Conservation (phyloP, 2,797 vertebrate genomes). For the Anguilla pacifica region DNA sequence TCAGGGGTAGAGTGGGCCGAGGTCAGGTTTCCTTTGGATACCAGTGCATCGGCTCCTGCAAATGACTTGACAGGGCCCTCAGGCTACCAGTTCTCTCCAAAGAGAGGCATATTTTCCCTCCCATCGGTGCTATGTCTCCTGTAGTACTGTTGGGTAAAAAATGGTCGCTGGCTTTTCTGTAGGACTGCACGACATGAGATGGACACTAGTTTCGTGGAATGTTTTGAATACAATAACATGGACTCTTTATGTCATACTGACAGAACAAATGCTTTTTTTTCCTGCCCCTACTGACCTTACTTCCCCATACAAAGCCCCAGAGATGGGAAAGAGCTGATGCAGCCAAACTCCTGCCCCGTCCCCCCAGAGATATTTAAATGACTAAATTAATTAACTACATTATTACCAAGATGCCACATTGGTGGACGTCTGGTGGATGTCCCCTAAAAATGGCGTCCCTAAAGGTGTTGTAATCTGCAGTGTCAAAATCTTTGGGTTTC, state of each 20-base stretch:
- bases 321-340: slow-evolving; percentile 13
- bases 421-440: neutral
- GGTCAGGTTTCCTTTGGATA: neutral
- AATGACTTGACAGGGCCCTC: neutral
- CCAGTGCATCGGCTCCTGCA: neutral
- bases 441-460: neutral
- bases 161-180: neutral
- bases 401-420: neutral
- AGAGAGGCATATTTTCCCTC: neutral
- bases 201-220: neutral
- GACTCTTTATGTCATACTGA: neutral
- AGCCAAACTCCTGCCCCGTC: neutral
- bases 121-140: neutral
- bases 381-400: neutral
- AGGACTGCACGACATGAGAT: neutral
- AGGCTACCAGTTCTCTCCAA: neutral
- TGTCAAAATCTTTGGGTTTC: neutral
- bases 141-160: neutral
- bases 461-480: neutral
- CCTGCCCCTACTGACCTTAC: neutral
- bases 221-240: neutral
- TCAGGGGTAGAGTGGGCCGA: neutral
- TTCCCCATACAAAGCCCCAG: neutral
- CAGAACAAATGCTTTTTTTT: neutral
- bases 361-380: neutral